These are phyloP conservation scores for Cephus sareptanus DNA, from an alignment of 2,888 invertebrate species.

Conservation along the genomic window DNA sequence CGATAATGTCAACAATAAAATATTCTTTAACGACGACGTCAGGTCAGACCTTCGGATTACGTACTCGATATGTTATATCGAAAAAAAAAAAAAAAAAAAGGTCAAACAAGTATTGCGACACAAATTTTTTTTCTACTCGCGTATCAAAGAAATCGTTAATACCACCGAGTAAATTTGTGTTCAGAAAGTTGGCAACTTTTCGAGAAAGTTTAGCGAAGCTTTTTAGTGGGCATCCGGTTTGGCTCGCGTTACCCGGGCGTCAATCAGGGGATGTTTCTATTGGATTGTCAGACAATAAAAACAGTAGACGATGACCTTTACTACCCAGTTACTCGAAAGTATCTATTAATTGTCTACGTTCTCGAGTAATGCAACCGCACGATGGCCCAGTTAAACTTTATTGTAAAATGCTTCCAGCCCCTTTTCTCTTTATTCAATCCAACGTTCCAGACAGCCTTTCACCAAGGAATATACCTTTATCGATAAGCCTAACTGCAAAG, in stretches of 20 bases:
- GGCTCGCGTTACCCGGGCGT: not conserved
- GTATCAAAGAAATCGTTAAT: not conserved
- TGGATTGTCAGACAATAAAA: not conserved
- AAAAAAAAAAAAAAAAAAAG: not conserved
- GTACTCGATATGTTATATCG: not conserved
- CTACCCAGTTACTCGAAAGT: too few relatives aligned
- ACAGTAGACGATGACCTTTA: too few relatives aligned
- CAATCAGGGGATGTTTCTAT: not conserved
- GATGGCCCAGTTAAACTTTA: not conserved
- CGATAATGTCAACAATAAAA: not conserved
- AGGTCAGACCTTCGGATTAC: not conserved
- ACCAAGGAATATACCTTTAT: not conserved
- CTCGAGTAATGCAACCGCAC: not conserved
- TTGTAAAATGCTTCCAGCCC: not conserved
- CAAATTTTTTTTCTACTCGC: not conserved
- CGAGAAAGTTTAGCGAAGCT: not conserved
- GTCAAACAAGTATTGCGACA: not conserved
- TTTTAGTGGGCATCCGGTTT: not conserved
- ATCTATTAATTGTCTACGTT: not conserved
- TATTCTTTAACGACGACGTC: not conserved
- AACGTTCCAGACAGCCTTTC: not conserved
- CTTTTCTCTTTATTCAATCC: not conserved
- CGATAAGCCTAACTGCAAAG: not conserved
- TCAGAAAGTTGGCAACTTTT: not conserved
- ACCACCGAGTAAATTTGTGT: not conserved